phyloP scores from a whole-genome alignment of 2,113 vertebrate genomes.

The Macquaria australasica region DNA sequence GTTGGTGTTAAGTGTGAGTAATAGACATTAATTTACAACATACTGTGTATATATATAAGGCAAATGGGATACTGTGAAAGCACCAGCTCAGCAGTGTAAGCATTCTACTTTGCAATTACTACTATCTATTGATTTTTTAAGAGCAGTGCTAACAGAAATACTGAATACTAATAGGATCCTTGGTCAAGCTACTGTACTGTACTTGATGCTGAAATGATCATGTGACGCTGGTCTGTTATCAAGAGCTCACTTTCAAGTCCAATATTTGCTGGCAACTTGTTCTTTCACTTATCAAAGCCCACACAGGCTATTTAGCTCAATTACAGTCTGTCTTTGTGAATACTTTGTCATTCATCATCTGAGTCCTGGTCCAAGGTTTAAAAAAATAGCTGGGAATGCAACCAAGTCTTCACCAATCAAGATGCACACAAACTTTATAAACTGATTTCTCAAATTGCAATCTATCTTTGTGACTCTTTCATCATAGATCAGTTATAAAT shows the following conservation, averaged over 20 bases:
- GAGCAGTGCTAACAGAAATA: neutral
- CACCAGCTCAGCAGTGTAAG: neutral
- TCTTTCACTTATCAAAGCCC: constrained; percentile 13
- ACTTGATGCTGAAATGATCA: constrained; percentile 8
- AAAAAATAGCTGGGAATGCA: neutral
- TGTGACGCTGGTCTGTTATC: neutral
- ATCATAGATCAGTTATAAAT: neutral
- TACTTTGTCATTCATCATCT: constrained; percentile 8
- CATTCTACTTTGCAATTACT: neutral
- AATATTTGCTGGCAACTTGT: constrained; percentile 3
- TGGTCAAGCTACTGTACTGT: neutral
- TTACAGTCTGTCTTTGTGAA: constrained; percentile 27
- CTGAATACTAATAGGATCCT: neutral
- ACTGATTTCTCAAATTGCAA: neutral
- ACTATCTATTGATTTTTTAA: neutral
- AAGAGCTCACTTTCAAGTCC: neutral
- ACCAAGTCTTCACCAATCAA: neutral
- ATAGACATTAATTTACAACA: neutral
- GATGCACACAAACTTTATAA: neutral
- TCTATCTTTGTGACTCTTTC: neutral
- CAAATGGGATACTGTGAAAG: neutral
- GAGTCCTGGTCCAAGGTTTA: neutral
- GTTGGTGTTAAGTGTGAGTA: neutral
- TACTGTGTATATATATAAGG: neutral
- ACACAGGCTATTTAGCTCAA: constrained; percentile 4